Conservation (phyloP, 23 tunicate species). For the Clavelina lepadiformis region DNA sequence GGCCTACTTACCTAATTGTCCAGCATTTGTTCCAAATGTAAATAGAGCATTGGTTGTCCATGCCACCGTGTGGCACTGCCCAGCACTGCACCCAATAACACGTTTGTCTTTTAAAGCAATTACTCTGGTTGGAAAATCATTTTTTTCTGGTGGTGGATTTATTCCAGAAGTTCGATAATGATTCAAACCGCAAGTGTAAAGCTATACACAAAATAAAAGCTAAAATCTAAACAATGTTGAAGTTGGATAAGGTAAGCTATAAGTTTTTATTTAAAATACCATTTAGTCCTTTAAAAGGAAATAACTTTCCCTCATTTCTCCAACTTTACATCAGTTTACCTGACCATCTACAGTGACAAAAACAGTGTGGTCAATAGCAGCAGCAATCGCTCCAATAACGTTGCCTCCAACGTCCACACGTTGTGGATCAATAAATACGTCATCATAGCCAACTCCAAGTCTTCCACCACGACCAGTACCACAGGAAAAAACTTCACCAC, state of each 20-base stretch:
- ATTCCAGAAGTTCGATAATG: conserved; percentile 38
- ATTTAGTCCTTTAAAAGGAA: too few relatives aligned
- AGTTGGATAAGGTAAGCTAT: background rate
- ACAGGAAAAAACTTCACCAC: conserved; percentile 72
- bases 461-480: conserved; percentile 82
- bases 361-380: conserved; percentile 64
- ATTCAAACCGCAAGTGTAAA: conserved; percentile 59
- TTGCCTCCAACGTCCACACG: conserved; percentile 9
- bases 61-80: conserved; percentile 60
- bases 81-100: conserved; percentile 68
- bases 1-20: conserved; percentile 75
- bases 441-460: conserved; percentile 59
- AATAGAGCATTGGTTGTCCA: conserved; percentile 63
- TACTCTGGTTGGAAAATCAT: conserved; percentile 26
- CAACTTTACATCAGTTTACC: conserved; percentile 23
- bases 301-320: background rate
- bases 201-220: conserved; percentile 11
- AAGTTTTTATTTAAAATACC: background rate
- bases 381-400: conserved; percentile 3
- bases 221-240: background rate
- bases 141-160: conserved; percentile 26
- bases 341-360: conserved; percentile 50
- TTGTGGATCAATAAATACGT: conserved; percentile 60
- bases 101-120: conserved; percentile 2
- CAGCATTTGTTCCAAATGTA: conserved; percentile 90